Evolutionary conservation across 1,140 invertebrate genomes (phyloP).

Genomic region (Ctenoplectra terminalis): DNA sequence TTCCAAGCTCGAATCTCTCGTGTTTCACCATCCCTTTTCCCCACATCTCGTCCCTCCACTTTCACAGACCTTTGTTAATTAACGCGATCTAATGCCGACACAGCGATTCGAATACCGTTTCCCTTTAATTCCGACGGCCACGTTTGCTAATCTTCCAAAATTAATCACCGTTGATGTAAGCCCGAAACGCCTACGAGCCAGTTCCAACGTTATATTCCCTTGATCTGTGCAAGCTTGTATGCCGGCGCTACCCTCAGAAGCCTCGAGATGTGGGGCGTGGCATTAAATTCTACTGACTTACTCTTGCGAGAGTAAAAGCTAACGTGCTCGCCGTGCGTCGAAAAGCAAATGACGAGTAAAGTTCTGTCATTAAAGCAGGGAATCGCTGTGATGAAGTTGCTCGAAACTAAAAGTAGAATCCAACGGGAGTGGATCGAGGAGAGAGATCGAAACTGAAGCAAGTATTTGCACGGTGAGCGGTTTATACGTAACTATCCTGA

Average conservation of each 20-base stretch:
- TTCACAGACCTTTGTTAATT: slow-evolving; percentile 45
- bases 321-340: slow-evolving; percentile 12
- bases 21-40: neutral
- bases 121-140: slow-evolving; percentile 64
- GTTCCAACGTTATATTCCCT: slow-evolving; percentile 30
- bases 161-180: slow-evolving; percentile 69
- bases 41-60: no score
- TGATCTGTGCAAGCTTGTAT: neutral
- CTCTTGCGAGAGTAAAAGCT: neutral
- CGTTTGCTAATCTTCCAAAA: slow-evolving; percentile 70
- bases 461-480: neutral
- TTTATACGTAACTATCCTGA: neutral
- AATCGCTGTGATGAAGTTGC: slow-evolving; percentile 12
- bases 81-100: slow-evolving; percentile 55
- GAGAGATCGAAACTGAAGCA: neutral
- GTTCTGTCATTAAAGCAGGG: slow-evolving; percentile 13
- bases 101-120: slow-evolving; percentile 44
- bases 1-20: slow-evolving; percentile 24
- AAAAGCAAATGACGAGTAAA: slow-evolving; percentile 29
- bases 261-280: neutral
- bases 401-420: slow-evolving; percentile 15
- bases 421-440: neutral
- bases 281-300: slow-evolving; percentile 18
- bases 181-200: slow-evolving; percentile 40
- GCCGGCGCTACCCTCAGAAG: neutral